Conservation (phyloP, 1,140 invertebrate species). For the Dinoponera quadriceps region DNA sequence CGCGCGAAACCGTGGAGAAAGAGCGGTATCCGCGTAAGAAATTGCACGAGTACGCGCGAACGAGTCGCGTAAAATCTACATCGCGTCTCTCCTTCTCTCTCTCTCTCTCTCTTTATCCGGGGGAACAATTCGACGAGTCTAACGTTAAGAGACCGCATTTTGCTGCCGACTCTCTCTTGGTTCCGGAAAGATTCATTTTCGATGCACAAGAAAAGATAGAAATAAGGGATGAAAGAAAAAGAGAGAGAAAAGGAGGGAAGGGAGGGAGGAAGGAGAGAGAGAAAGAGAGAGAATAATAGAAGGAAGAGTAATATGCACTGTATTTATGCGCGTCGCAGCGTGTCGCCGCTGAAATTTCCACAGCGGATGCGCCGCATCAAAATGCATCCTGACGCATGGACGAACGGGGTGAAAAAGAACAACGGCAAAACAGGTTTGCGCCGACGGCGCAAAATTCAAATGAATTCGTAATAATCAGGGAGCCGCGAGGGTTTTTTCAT, state of each 20-base stretch:
- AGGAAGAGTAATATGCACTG: conserved; percentile 65
- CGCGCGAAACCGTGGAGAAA: background rate
- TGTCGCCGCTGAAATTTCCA: conserved; percentile 45
- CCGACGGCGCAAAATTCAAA: conserved; percentile 42
- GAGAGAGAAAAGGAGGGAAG: conserved; percentile 34
- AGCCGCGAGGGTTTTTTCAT: conserved; percentile 12
- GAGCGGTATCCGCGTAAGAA: background rate
- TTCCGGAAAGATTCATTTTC: conserved; percentile 36
- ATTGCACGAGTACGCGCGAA: background rate
- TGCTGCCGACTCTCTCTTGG: conserved; percentile 6
- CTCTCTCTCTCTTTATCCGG: too few species aligned
- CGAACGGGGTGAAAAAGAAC: conserved; percentile 36
- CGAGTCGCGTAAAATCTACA: conserved; percentile 6
- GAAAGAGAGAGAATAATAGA: conserved; percentile 51
- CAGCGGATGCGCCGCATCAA: conserved; percentile 50
- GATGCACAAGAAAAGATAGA: conserved; percentile 21
- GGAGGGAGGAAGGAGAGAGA: background rate
- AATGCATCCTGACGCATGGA: conserved; percentile 52
- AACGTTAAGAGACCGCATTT: background rate
- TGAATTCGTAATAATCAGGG: conserved; percentile 58
- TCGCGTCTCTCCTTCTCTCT: too few species aligned
- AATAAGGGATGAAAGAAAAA: too few species aligned
- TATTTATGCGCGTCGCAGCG: conserved; percentile 67
- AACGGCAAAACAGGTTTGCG: conserved; percentile 23
- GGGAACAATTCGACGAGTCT: background rate